These are phyloP conservation scores for Malachius bipustulatus DNA, from an alignment of 2,888 invertebrate species.

Conservation along the genomic window DNA sequence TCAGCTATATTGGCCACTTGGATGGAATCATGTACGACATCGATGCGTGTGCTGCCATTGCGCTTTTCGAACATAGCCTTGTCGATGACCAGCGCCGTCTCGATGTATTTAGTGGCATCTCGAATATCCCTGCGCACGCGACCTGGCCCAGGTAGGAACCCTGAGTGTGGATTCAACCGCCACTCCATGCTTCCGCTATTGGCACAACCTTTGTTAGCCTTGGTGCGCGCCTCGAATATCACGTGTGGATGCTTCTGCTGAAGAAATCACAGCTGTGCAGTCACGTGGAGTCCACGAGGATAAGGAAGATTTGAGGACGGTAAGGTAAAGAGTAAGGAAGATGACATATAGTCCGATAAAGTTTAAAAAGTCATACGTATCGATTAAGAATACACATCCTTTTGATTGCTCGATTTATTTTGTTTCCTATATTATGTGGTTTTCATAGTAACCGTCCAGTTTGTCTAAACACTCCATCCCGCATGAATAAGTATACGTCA, in stretches of 20 bases:
- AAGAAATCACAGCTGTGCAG: slow-evolving; percentile 45
- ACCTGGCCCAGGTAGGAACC: slow-evolving; percentile 38
- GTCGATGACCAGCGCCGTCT: slow-evolving; percentile 91
- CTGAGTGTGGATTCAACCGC: slow-evolving; percentile 40
- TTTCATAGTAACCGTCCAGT: no score
- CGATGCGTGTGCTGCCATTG: slow-evolving; percentile 68
- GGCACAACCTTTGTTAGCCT: slow-evolving; percentile 85
- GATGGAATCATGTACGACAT: slow-evolving; percentile 77
- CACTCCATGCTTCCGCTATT: slow-evolving; percentile 67
- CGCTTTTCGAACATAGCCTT: slow-evolving; percentile 92
- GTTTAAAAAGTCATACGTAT: no score
- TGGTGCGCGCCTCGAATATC: slow-evolving; percentile 88
- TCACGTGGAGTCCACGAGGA: slow-evolving; percentile 24
- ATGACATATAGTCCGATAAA: no score
- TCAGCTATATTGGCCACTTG: slow-evolving; percentile 97
- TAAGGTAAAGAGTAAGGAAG: background rate
- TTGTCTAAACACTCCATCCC: no score
- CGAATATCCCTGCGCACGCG: slow-evolving; percentile 60
- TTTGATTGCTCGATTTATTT: no score
- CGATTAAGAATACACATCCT: no score
- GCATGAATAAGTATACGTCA: no score
- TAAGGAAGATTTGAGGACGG: background rate
- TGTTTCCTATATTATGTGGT: no score
- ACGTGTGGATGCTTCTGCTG: slow-evolving; percentile 97
- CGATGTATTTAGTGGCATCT: slow-evolving; percentile 87